phyloP scores from a whole-genome alignment of 2,797 vertebrate species.

The Masticophis lateralis region DNA sequence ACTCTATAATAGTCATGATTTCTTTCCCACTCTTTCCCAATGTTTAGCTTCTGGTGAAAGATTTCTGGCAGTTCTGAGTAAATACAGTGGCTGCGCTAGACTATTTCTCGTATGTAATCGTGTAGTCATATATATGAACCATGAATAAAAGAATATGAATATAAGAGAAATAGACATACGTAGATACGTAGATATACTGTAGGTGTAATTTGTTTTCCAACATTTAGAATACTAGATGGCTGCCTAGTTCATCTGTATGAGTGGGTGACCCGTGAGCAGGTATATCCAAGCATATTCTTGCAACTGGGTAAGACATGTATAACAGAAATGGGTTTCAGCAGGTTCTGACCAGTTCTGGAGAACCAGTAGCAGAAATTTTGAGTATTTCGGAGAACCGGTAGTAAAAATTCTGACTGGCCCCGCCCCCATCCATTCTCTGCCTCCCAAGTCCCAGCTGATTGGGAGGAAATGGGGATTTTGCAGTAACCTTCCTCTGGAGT shows the following conservation, averaged over 20 bases:
- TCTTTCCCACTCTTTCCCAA: not conserved
- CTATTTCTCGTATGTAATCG: not conserved
- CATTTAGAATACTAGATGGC: not conserved
- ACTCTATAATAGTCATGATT: not conserved
- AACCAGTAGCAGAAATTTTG: no score
- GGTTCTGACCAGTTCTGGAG: no score
- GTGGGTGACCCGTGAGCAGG: not conserved
- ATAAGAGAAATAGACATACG: not conserved
- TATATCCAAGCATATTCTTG: not conserved
- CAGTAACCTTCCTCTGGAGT: no score
- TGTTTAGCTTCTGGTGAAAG: not conserved
- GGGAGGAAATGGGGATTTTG: no score
- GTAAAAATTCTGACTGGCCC: no score
- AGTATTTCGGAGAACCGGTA: no score
- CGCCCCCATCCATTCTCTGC: no score
- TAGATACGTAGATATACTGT: not conserved
- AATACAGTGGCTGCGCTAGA: not conserved
- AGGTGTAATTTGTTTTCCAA: not conserved
- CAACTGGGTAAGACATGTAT: not conserved
- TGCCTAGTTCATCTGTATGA: not conserved
- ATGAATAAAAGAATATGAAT: not conserved
- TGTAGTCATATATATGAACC: not conserved
- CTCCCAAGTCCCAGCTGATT: no score
- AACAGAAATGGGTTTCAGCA: no score
- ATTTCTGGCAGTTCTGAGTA: not conserved